phyloP scores from a whole-genome alignment of 2,113 vertebrate genomes.

The Charadrius vociferus region DNA sequence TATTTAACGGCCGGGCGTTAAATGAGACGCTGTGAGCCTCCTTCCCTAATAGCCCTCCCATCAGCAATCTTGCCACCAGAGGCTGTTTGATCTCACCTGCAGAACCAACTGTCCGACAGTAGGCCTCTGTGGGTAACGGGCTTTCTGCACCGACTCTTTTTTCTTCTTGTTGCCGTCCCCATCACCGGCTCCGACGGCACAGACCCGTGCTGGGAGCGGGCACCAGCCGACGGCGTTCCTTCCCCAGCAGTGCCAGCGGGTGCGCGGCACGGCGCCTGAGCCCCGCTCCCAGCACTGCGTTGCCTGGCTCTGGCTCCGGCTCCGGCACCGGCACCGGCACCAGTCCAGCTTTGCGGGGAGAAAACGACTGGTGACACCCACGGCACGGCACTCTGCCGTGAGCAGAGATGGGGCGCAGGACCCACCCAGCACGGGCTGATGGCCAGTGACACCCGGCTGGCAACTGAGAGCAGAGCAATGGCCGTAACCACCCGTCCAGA shows the following conservation, averaged over 20 bases:
- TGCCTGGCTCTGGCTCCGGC: not conserved
- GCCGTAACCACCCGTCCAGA: not conserved
- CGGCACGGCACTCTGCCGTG: not conserved
- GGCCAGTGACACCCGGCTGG: not conserved
- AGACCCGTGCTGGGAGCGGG: not conserved
- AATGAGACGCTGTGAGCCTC: not conserved
- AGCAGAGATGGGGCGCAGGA: not conserved
- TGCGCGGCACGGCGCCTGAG: rapidly evolving
- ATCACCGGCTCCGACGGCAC: not conserved
- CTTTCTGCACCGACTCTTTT: not conserved
- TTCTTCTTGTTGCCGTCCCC: not conserved
- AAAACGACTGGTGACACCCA: no score
- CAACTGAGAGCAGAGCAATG: not conserved
- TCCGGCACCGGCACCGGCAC: not conserved
- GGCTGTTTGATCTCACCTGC: not conserved
- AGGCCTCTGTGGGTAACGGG: not conserved
- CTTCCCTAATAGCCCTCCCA: no score
- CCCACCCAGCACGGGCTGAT: rapidly evolving
- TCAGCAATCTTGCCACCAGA: not conserved
- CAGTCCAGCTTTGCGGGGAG: rapidly evolving
- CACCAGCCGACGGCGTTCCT: rapidly evolving
- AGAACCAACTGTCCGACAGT: not conserved
- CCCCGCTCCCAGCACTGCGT: rapidly evolving
- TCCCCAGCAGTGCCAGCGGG: not conserved
- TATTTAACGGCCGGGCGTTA: rapidly evolving